These are phyloP conservation scores for Tupaia tana DNA, from an alignment of 2,113 vertebrate genomes.

Conservation along the genomic window DNA sequence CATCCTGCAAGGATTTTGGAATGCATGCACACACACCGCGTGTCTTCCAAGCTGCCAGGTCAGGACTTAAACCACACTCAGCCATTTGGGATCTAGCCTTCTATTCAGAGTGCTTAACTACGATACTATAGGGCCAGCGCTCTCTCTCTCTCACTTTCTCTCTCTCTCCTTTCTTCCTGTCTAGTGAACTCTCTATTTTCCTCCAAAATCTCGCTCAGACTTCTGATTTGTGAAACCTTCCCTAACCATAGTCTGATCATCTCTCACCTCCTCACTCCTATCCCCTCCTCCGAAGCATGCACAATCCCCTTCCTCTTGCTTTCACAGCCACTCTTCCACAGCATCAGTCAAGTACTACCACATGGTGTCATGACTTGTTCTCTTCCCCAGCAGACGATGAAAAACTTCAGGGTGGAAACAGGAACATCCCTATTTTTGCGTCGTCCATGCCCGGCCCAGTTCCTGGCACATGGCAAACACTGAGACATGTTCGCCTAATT, in stretches of 20 bases:
- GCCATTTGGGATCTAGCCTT: no score
- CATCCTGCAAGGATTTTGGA: no score
- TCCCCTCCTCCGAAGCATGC: background rate
- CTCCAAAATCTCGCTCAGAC: conserved; percentile 8
- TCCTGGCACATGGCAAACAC: background rate
- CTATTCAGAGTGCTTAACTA: no score
- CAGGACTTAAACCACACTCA: no score
- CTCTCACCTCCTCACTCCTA: background rate
- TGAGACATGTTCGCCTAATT: conserved; percentile 23
- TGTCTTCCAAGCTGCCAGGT: no score
- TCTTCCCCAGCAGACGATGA: background rate
- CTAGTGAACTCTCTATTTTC: background rate
- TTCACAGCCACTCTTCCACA: background rate
- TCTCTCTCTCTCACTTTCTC: no score
- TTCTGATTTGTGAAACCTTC: background rate
- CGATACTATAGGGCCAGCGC: no score
- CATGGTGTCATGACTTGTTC: background rate
- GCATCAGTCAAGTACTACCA: background rate
- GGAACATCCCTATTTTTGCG: background rate
- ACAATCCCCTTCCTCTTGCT: background rate
- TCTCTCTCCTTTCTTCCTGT: background rate
- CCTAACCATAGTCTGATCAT: background rate
- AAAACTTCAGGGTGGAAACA: background rate
- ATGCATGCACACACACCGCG: no score
- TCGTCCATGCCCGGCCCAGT: background rate